phyloP scores from a whole-genome alignment of 2,888 invertebrate species.

The Ichneumoninae sp. region DNA sequence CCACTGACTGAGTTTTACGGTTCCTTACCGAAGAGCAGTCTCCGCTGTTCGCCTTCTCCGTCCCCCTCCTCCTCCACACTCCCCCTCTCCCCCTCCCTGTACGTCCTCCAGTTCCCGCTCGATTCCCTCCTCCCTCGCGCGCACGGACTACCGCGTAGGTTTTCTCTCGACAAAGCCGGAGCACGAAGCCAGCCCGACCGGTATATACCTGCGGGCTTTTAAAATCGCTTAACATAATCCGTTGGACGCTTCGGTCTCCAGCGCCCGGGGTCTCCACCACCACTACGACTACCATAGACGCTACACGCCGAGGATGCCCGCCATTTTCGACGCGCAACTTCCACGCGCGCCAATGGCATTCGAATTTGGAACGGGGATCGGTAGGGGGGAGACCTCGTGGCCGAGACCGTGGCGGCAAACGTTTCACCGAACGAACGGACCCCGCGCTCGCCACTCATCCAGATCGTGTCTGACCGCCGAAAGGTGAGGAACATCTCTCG shows the following conservation, averaged over 20 bases:
- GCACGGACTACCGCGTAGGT: neutral
- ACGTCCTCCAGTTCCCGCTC: neutral
- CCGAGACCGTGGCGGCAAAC: slow-evolving; percentile 66
- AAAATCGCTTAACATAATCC: slow-evolving; percentile 81
- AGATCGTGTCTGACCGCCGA: slow-evolving; percentile 76
- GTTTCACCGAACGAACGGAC: slow-evolving; percentile 15
- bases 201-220: slow-evolving; percentile 68
- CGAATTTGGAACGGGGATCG: slow-evolving; percentile 70
- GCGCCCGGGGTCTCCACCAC: neutral
- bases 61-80: no score
- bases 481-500: slow-evolving; percentile 67
- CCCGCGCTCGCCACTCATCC: slow-evolving; percentile 54
- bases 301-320: slow-evolving; percentile 75
- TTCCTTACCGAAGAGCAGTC: slow-evolving; percentile 25
- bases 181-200: slow-evolving; percentile 27
- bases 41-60: neutral
- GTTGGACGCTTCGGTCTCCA: slow-evolving; percentile 72
- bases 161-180: slow-evolving; percentile 47
- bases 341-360: slow-evolving; percentile 82
- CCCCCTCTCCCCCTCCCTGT: no score
- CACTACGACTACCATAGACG: slow-evolving; percentile 25
- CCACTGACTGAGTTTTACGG: slow-evolving; percentile 58
- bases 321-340: slow-evolving; percentile 81
- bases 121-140: neutral
- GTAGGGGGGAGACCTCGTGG: slow-evolving; percentile 81